A percentile compares a stretch with the other conserved stretches of the same genome.
These are phyloP conservation scores for Mythimna lalbum DNA, from an alignment of 2,888 invertebrate genomes.

Conservation along the genomic window DNA sequence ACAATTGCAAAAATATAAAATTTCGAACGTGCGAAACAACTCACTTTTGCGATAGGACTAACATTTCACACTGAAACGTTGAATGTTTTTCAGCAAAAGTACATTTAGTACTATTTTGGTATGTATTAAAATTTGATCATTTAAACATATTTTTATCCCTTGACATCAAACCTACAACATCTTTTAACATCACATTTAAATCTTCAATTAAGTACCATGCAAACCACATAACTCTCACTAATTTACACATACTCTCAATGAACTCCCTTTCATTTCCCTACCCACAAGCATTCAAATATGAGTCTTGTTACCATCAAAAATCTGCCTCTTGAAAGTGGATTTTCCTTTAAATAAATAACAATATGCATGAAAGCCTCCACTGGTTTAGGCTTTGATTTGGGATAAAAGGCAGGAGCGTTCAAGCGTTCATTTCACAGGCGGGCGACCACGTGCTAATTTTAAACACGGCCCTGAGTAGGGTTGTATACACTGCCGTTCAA, in stretches of 20 bases:
- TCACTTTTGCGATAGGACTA: too few relatives aligned
- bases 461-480: slow-evolving; percentile 62
- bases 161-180: background rate
- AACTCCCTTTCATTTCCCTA: slow-evolving; percentile 16
- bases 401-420: slow-evolving; percentile 77
- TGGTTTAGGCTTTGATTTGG: slow-evolving; percentile 71
- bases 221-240: background rate
- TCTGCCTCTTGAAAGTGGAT: slow-evolving; percentile 24
- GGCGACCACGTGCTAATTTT: slow-evolving; percentile 76
- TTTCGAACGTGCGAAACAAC: too few relatives aligned
- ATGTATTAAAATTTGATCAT: background rate
- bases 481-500: slow-evolving; percentile 53
- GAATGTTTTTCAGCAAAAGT: background rate
- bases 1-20: too few relatives aligned
- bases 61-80: too few relatives aligned
- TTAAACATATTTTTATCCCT: background rate
- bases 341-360: slow-evolving; percentile 57
- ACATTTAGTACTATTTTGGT: background rate
- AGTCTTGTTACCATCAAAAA: slow-evolving; percentile 35
- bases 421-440: slow-evolving; percentile 70
- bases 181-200: background rate
- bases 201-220: background rate
- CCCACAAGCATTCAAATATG: slow-evolving; percentile 28
- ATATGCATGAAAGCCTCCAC: slow-evolving; percentile 60
- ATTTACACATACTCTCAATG: slow-evolving; percentile 21